A percentile compares a stretch with the other conserved stretches of the same genome.
phyloP scores from a whole-genome alignment of 2,888 invertebrate genomes.

The Choristoneura rosaceana region DNA sequence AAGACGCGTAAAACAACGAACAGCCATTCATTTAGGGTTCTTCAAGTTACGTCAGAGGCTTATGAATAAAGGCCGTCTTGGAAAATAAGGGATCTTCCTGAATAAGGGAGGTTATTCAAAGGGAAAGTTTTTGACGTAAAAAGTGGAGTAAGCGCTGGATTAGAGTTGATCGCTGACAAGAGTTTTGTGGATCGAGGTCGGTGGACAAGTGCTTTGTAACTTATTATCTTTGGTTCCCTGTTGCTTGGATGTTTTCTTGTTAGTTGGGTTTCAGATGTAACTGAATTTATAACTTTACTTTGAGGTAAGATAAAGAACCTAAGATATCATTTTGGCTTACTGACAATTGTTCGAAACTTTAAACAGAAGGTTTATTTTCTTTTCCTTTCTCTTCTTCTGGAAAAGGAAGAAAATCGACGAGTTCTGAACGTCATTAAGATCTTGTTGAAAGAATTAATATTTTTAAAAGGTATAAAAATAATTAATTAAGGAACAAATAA shows the following conservation, averaged over 20 bases:
- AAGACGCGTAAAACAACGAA: slow-evolving; percentile 85
- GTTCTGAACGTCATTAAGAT: no score
- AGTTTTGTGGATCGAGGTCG: slow-evolving; percentile 69
- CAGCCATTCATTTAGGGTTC: slow-evolving; percentile 83
- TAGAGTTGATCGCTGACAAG: slow-evolving; percentile 77
- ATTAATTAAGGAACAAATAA: no score
- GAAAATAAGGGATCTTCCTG: slow-evolving; percentile 46
- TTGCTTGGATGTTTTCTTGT: background rate
- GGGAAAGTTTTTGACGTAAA: slow-evolving; percentile 77
- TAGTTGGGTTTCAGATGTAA: background rate
- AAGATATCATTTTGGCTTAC: background rate
- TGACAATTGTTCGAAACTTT: no score
- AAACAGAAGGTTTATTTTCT: no score
- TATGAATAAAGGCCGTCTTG: slow-evolving; percentile 81
- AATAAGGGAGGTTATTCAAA: slow-evolving; percentile 78
- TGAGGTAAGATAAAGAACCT: background rate
- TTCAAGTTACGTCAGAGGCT: slow-evolving; percentile 81
- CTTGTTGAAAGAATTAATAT: no score
- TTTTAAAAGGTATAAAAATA: no score
- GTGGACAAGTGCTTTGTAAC: slow-evolving; percentile 37
- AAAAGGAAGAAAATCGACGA: no score
- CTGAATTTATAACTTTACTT: background rate
- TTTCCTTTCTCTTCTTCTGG: no score
- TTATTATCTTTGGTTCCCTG: slow-evolving; percentile 25
- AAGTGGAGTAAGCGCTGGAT: slow-evolving; percentile 77